These are phyloP conservation scores for Pempheris klunzingeri DNA, from an alignment of 2,797 vertebrate genomes.

Conservation along the genomic window DNA sequence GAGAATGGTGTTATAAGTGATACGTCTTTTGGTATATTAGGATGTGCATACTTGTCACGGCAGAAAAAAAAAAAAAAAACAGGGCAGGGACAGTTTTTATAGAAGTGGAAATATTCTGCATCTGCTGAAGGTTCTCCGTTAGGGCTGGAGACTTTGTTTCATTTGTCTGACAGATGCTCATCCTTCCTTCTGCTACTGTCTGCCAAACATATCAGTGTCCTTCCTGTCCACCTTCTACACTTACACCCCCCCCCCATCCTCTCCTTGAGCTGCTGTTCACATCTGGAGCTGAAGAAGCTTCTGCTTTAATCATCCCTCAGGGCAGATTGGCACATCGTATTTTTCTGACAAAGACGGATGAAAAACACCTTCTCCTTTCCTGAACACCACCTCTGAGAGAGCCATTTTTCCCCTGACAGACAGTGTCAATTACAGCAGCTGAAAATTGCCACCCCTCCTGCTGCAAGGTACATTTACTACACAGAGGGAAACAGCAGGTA, in stretches of 20 bases:
- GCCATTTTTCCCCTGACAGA: slow-evolving; percentile 28
- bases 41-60: background rate
- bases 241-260: background rate
- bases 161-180: slow-evolving; percentile 26
- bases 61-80: background rate
- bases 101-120: background rate
- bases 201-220: slow-evolving; percentile 13
- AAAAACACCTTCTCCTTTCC: slow-evolving; percentile 33
- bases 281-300: slow-evolving; percentile 35
- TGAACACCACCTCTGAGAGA: slow-evolving; percentile 29
- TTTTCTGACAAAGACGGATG: slow-evolving; percentile 33
- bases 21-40: background rate
- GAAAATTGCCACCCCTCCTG: slow-evolving; percentile 38
- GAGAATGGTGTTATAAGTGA: background rate
- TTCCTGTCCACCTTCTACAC: background rate
- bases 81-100: background rate
- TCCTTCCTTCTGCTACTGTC: slow-evolving; percentile 23
- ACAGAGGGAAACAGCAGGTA: slow-evolving; percentile 39
- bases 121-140: slow-evolving; percentile 2
- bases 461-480: slow-evolving; percentile 22
- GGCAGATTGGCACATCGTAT: slow-evolving; percentile 15
- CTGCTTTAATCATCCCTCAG: slow-evolving; percentile 45
- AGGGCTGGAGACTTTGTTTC: slow-evolving; percentile 6
- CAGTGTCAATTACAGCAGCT: slow-evolving; percentile 54
- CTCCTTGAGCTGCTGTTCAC: slow-evolving; percentile 39